Evolutionary conservation across 2,797 vertebrate genomes (phyloP).

Genomic region (Rhodeus uyekii): DNA sequence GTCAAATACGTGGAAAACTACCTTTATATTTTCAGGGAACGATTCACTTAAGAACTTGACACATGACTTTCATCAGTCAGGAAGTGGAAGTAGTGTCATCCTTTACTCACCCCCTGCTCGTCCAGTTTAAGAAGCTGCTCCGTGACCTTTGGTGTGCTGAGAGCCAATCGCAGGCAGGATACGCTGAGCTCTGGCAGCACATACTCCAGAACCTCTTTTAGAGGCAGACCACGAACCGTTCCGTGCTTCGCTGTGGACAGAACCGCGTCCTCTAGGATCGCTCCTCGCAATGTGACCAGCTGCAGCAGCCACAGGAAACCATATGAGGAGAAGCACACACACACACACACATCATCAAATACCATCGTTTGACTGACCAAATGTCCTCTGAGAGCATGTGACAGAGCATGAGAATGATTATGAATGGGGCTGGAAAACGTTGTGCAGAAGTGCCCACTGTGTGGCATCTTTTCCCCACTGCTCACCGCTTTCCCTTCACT

Average conservation of each 20-base stretch:
- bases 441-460: constrained; percentile 43
- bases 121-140: constrained; percentile 95
- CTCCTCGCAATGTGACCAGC: constrained; percentile 89
- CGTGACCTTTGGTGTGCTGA: constrained; percentile 86
- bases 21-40: neutral
- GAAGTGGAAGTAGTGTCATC: constrained; percentile 2
- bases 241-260: constrained; percentile 83
- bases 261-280: constrained; percentile 86
- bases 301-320: constrained; percentile 55
- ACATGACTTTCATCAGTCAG: neutral
- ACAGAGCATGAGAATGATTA: constrained; percentile 28
- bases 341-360: neutral
- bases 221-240: constrained; percentile 82
- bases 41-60: neutral
- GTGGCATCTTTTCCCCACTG: constrained; percentile 51
- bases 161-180: constrained; percentile 84
- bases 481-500: neutral
- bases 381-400: neutral
- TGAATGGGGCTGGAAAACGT: neutral
- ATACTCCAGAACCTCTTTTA: constrained; percentile 88
- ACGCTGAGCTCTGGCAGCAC: constrained; percentile 86
- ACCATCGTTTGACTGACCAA: neutral
- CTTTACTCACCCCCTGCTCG: constrained; percentile 88
- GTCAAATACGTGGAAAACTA: neutral
- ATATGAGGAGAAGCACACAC: neutral